phyloP scores from a whole-genome alignment of 1,140 invertebrate genomes.

The Zaprionus kolodkinae region DNA sequence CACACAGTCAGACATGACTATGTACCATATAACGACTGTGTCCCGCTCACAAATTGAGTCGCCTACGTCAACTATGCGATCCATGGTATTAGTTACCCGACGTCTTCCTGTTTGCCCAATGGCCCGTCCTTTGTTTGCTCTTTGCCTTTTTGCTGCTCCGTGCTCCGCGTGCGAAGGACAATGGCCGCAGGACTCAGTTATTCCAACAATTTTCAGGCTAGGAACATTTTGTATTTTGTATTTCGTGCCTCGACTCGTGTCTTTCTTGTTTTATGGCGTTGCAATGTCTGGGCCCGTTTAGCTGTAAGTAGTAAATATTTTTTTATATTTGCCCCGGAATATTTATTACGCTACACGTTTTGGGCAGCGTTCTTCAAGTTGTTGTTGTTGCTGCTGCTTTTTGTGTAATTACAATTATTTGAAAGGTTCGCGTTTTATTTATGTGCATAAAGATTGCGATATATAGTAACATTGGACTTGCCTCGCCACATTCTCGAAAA shows the following conservation, averaged over 20 bases:
- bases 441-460: slow-evolving; percentile 42
- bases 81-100: slow-evolving; percentile 9
- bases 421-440: slow-evolving; percentile 51
- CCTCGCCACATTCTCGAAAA: slow-evolving; percentile 19
- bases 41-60: slow-evolving; percentile 5
- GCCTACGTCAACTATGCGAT: not conserved
- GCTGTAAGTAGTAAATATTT: slow-evolving; percentile 49
- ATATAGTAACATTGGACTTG: slow-evolving; percentile 38
- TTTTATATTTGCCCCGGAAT: slow-evolving; percentile 35
- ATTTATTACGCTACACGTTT: slow-evolving; percentile 53
- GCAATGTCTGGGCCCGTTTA: slow-evolving; percentile 29
- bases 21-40: not conserved
- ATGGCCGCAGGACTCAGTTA: slow-evolving; percentile 24
- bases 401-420: slow-evolving; percentile 48
- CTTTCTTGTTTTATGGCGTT: slow-evolving; percentile 22
- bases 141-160: slow-evolving; percentile 4
- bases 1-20: not conserved
- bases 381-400: slow-evolving; percentile 12
- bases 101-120: slow-evolving; percentile 13
- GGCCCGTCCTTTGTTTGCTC: slow-evolving; percentile 16
- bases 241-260: slow-evolving; percentile 9
- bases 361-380: slow-evolving; percentile 21
- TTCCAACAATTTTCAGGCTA: slow-evolving; percentile 39
- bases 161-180: slow-evolving; percentile 34
- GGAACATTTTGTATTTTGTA: slow-evolving; percentile 23